These are phyloP conservation scores for Dryas iulia DNA, from an alignment of 1,140 invertebrate species.

Conservation along the genomic window DNA sequence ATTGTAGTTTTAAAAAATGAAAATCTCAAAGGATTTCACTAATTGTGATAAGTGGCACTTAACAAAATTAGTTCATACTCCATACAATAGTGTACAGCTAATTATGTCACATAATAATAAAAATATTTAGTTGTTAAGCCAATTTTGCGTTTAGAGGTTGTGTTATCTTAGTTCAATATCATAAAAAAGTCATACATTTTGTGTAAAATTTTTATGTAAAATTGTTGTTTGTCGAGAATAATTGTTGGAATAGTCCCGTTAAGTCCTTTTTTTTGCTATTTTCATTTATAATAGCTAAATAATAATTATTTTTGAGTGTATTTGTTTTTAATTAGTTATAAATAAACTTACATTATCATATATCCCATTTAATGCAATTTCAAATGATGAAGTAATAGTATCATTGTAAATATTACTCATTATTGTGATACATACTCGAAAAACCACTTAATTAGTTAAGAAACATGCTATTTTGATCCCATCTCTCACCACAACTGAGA, in stretches of 20 bases:
- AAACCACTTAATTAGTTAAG: background rate
- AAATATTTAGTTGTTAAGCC: background rate
- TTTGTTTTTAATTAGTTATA: background rate
- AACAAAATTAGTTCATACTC: background rate
- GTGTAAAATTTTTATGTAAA: background rate
- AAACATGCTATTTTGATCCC: background rate
- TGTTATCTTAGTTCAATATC: background rate
- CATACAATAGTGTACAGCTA: background rate
- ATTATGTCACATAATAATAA: background rate
- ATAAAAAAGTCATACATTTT: background rate
- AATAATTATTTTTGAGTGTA: background rate
- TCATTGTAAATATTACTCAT: background rate
- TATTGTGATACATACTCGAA: background rate
- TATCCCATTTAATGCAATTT: background rate
- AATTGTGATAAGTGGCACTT: slow-evolving; percentile 39
- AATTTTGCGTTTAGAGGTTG: background rate
- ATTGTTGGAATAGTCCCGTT: background rate
- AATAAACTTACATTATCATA: background rate
- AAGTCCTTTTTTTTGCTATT: background rate
- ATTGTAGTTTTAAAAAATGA: slow-evolving; percentile 1
- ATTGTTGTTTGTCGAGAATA: background rate
- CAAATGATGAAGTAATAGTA: background rate
- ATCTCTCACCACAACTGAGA: background rate
- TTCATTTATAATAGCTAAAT: background rate
- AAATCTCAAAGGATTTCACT: slow-evolving; percentile 35